A percentile compares a stretch with the other conserved stretches of the same genome.
Conservation (phyloP, 2,797 vertebrate species). For the Urophycis tenuis region DNA sequence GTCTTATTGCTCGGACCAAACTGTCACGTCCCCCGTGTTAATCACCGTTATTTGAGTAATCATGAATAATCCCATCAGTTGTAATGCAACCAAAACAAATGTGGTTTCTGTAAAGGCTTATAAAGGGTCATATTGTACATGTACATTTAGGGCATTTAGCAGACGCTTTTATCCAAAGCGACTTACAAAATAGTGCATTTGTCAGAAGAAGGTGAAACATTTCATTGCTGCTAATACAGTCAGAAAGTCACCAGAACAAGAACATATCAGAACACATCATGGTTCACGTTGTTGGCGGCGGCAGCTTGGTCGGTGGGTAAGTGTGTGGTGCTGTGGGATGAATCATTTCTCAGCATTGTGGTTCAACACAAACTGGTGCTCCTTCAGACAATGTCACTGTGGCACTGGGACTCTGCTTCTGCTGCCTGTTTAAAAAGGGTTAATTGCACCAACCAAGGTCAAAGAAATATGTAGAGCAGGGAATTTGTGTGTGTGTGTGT, state of each 20-base stretch:
- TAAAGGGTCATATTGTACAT: neutral
- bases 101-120: neutral
- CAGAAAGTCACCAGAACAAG: too few species aligned
- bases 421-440: constrained; percentile 8
- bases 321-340: neutral
- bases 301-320: neutral
- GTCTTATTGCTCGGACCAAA: too few species aligned
- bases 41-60: too few species aligned
- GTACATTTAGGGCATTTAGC: too few species aligned
- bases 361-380: neutral
- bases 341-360: constrained; percentile 1
- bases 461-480: constrained; percentile 21
- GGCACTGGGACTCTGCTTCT: constrained; percentile 7
- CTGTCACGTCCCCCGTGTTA: too few species aligned
- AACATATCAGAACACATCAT: too few species aligned
- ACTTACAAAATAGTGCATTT: too few species aligned
- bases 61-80: neutral
- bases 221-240: too few species aligned
- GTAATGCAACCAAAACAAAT: neutral
- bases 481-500: constrained; percentile 7
- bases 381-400: neutral
- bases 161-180: too few species aligned
- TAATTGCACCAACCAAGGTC: constrained; percentile 33
- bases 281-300: neutral
- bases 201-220: too few species aligned